Percentiles rank a stretch among this genome's conserved stretches.
These are phyloP conservation scores for Cassiopea andromeda DNA, from an alignment of 30 jellyfish, hydroid and myxozoan species.

Conservation along the genomic window DNA sequence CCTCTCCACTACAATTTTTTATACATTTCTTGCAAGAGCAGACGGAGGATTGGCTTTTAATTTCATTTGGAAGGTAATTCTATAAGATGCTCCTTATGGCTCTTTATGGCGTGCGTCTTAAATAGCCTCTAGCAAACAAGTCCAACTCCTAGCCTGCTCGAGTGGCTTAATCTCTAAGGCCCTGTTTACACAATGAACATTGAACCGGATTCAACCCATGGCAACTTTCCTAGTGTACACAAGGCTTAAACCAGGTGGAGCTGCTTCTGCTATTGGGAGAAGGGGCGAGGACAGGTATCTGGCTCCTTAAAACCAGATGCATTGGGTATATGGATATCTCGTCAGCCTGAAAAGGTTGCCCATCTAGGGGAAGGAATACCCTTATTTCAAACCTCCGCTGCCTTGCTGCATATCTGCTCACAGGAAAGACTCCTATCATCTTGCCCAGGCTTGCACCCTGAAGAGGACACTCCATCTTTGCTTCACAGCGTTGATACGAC, in stretches of 20 bases:
- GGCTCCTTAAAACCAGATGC: conserved; percentile 25
- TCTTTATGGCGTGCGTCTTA: neutral
- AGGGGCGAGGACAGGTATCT: conserved; percentile 4
- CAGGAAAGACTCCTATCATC: too few relatives aligned
- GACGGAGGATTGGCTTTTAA: too few relatives aligned
- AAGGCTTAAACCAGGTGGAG: conserved; percentile 1
- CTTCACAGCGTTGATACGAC: too few relatives aligned
- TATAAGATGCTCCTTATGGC: neutral
- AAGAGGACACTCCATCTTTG: too few relatives aligned
- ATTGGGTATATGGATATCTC: neutral
- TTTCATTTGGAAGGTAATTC: neutral
- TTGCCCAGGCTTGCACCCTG: too few relatives aligned
- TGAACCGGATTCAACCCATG: too few relatives aligned
- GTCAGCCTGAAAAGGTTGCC: neutral
- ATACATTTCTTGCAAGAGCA: too few relatives aligned
- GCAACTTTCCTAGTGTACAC: too few relatives aligned
- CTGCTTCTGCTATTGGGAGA: conserved; percentile 23
- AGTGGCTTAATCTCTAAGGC: neutral
- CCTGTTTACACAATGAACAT: too few relatives aligned
- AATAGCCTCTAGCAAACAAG: neutral
- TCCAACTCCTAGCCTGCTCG: conserved; percentile 20
- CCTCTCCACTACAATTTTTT: too few relatives aligned
- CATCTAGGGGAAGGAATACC: neutral
- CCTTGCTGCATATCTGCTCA: neutral
- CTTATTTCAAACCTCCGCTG: neutral